Base-by-base conservation (phyloP, 1,140 invertebrate species). In the Bicyclus anynana region DNA sequence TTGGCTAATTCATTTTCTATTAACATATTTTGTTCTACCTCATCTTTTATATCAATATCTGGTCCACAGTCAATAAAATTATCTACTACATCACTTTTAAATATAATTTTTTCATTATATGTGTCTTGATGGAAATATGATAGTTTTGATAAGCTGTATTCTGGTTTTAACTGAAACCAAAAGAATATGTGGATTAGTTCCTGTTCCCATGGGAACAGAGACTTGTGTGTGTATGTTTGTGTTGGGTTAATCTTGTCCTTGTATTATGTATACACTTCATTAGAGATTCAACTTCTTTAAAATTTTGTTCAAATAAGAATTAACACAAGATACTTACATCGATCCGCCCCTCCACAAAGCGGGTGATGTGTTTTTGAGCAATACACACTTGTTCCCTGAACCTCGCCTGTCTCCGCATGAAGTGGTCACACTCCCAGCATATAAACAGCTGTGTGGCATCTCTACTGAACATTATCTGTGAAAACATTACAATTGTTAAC, bases 391-490 rank as follows among this genome's bases (percentile, higher is more conserved):
- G 75, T 2, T 50, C n/a, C 6, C 70, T 53, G 27, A 84, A 84
- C 13, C 14, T 18, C 12, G 13, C 54, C 12, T 80, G 58, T 33
- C 54, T 68, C 1, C 10, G 27, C 62, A 83, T 73, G 0, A 80
- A 1, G 1, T 69, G 65, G 27, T 59, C 58, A 27, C 80, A 83
- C 16, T 83, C 77, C 77, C 76, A 83, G 20, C 80, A 83, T 2
- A 84, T 67, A 12, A 46, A 65, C 3, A 79, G 52, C 54, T 62
- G 71, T 0, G 70, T 63, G 10, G 68, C 65, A 13, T 70, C 68
- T 40, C 67, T 77, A 42, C 63, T 65, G 53, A 83, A 83, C 0
- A 70, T 69, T 47, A 72, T 70, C 80, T 83, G 62, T 9, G 67
- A 35, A 5, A 7, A 33, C 7, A 33, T 23, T 23, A 23, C 2